Evolutionary conservation across 1,140 invertebrate genomes (phyloP).

Genomic region (Whitmania pigra): DNA sequence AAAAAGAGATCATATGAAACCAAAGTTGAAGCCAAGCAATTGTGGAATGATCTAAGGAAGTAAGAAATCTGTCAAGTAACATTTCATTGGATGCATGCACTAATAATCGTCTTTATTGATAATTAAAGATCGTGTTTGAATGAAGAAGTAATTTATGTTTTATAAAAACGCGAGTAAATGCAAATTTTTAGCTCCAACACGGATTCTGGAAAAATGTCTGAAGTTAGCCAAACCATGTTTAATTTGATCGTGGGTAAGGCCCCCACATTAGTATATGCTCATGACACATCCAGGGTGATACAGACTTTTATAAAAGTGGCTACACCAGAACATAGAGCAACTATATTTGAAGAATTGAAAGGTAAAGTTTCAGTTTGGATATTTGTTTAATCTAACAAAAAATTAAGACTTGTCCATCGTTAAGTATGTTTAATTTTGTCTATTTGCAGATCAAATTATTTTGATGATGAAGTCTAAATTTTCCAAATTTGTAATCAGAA

Average conservation of each 20-base stretch:
- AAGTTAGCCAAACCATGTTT: constrained; percentile 44
- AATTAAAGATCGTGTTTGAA: not conserved
- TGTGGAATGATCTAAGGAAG: constrained; percentile 10
- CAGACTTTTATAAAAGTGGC: constrained; percentile 72
- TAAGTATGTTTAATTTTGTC: not conserved
- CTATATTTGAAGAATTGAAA: constrained; percentile 61
- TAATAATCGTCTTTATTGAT: too few species aligned
- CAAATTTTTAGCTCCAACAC: not conserved
- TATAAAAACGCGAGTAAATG: not conserved
- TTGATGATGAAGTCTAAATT: constrained; percentile 72
- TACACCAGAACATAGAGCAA: constrained; percentile 52
- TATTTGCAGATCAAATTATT: constrained; percentile 47
- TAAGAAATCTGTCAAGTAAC: not conserved
- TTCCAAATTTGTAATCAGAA: constrained; percentile 66
- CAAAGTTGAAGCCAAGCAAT: not conserved
- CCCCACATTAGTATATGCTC: constrained; percentile 58
- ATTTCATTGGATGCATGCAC: not conserved
- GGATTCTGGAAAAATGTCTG: not conserved
- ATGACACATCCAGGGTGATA: constrained; percentile 74
- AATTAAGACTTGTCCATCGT: constrained; percentile 17
- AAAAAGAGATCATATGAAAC: not conserved
- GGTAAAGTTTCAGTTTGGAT: constrained; percentile 32
- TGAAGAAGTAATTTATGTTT: not conserved
- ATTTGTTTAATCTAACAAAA: not conserved
- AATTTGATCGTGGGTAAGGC: constrained; percentile 56